Evolutionary conservation across 2,113 vertebrate genomes (phyloP).

Genomic region (Petroica traversi): DNA sequence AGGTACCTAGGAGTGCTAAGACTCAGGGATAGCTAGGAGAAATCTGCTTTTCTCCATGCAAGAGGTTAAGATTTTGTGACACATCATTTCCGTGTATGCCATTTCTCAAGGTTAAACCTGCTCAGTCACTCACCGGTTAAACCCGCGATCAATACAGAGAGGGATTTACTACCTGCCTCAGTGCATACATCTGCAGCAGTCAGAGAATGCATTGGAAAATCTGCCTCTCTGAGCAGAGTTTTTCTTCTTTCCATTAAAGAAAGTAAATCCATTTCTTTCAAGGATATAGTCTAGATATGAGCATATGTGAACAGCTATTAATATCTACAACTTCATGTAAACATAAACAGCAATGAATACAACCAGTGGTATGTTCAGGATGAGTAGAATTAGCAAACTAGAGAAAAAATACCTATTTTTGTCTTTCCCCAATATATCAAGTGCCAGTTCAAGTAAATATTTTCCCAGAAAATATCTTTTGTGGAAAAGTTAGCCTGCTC

Average conservation of each 20-base stretch:
- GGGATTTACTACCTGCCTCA: slow-evolving; percentile 48
- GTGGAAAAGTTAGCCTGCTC: background rate
- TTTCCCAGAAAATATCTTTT: background rate
- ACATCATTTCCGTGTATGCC: background rate
- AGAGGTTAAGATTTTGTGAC: background rate
- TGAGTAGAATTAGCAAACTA: background rate
- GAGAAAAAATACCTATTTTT: background rate
- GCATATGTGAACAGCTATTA: background rate
- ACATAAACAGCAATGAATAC: background rate
- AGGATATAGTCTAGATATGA: background rate
- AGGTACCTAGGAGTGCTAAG: background rate
- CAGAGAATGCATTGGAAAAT: slow-evolving; percentile 15
- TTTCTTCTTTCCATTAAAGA: slow-evolving; percentile 17
- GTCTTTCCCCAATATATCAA: background rate
- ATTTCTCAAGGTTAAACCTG: slow-evolving; percentile 36
- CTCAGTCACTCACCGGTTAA: slow-evolving; percentile 4
- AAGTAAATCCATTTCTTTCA: slow-evolving; percentile 15
- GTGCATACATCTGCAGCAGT: slow-evolving; percentile 32
- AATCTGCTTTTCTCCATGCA: slow-evolving; percentile 11
- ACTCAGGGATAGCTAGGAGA: background rate
- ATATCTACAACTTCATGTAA: background rate
- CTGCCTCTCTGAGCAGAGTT: background rate
- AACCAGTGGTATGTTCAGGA: background rate
- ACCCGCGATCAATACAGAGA: slow-evolving; percentile 43
- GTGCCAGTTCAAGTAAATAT: background rate